A percentile compares a stretch with the other conserved stretches of the same genome.
Conservation (phyloP, 2,797 vertebrate species). For the Scomberomorus guttatus region DNA sequence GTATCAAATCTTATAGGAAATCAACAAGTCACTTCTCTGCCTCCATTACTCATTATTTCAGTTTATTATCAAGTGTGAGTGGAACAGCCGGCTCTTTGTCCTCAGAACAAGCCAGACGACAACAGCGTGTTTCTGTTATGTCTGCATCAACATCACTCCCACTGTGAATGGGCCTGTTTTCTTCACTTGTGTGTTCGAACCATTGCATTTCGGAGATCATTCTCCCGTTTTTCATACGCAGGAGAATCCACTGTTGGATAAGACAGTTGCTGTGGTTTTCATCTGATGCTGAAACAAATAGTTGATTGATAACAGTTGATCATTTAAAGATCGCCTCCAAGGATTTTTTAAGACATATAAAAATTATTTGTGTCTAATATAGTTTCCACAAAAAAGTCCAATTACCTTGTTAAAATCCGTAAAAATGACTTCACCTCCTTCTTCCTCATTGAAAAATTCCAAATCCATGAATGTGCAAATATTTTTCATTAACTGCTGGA, state of each 20-base stretch:
- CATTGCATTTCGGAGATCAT: neutral
- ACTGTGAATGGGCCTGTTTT: neutral
- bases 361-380: no score
- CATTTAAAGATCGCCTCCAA: no score
- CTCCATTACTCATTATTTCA: constrained; percentile 3
- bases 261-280: neutral
- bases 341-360: no score
- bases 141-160: constrained; percentile 15
- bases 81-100: constrained; percentile 29
- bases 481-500: no score
- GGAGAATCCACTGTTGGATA: neutral
- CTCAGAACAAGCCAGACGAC: neutral
- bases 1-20: neutral
- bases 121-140: constrained; percentile 25
- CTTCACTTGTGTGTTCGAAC: neutral
- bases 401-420: no score
- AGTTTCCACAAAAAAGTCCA: no score
- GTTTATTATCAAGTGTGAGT: constrained; percentile 11
- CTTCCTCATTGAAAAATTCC: no score
- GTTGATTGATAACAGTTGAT: neutral
- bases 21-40: neutral
- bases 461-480: no score
- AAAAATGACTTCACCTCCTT: no score
- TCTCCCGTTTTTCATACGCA: neutral
- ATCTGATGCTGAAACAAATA: neutral